These are phyloP conservation scores for Elmis aenea DNA, from an alignment of 2,888 invertebrate genomes.

Conservation along the genomic window DNA sequence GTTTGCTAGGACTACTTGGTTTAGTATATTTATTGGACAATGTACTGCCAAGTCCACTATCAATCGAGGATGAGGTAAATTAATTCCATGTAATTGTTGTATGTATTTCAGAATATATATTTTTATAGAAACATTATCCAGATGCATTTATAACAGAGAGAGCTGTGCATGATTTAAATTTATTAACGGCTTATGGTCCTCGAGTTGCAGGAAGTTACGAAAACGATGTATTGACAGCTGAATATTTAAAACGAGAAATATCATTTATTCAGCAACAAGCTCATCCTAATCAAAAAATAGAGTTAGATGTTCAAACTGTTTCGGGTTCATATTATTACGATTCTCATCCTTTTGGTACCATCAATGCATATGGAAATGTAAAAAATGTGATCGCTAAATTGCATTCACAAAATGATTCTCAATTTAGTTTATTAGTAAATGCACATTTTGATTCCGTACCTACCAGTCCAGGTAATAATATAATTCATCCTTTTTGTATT, in stretches of 20 bases:
- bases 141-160: constrained; percentile 60
- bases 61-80: constrained; percentile 30
- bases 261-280: constrained; percentile 40
- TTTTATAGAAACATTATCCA: constrained; percentile 7
- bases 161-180: constrained; percentile 57
- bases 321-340: constrained; percentile 70
- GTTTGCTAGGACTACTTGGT: constrained; percentile 3
- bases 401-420: constrained; percentile 50
- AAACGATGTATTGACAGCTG: constrained; percentile 69
- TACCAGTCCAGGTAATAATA: constrained; percentile 73
- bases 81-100: background rate
- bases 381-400: constrained; percentile 75
- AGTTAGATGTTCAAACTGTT: constrained; percentile 61
- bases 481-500: background rate
- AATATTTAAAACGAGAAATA: constrained; percentile 47
- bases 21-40: constrained; percentile 15
- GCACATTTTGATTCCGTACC: constrained; percentile 89
- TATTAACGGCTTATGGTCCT: constrained; percentile 62
- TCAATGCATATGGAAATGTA: constrained; percentile 75
- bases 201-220: constrained; percentile 72
- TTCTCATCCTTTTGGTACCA: constrained; percentile 70
- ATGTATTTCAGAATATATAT: background rate
- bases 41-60: constrained; percentile 34
- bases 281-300: constrained; percentile 53
- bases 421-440: constrained; percentile 70